Evolutionary conservation across 2,888 invertebrate genomes (phyloP), one percentile per base, ranked within the genome.

Genomic region (Hyposoter didymator): DNA sequence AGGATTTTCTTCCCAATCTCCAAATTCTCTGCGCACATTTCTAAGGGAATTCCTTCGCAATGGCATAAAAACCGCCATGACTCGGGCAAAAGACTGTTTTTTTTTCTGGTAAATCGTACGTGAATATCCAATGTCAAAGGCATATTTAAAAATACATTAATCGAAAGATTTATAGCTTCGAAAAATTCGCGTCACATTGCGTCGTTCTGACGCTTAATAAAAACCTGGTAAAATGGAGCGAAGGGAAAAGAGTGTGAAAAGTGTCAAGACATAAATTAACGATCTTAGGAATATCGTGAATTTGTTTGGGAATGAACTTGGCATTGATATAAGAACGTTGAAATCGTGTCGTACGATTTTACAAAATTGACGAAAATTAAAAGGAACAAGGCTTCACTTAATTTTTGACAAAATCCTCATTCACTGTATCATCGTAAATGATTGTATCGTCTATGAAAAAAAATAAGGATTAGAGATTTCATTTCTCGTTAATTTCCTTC

Each of bases 131-230:
- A 19, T 43, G 12, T 22, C 67, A 22, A 43, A 39, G 67, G 12
- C 22, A 67, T 72, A 4, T 49, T 72, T 72, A 72, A 72, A 72
- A 72, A 72, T 72, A 52, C 49, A 72, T 32, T 49, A 72, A 72
- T 72, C 70, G 52, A 49, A 52, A 49, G 35, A 72, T 72, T 72
- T 49, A 72, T 69, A 17, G 35, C 19, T 35, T 52, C 49, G 32
- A 67, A 39, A 43, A 67, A 43, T 39, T 39, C 39, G 39, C 3
- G n/a, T 66, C 32, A 66, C 3, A 35, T 35, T 39, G 7, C 64
- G n/a, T 39, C n/a, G n/a, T 39, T n/a, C 39, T 8, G 39, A 0
- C 7, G 35, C 39, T 66, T 0, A 14, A 59, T 17, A 66, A 66
- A 39, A 66, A 66, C 7, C 39, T 66, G 39, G 39, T n/a, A n/a